Percentiles rank a stretch among this genome's conserved stretches.
Conservation (phyloP, 2,797 vertebrate genomes). For the Naso thynnoides region DNA sequence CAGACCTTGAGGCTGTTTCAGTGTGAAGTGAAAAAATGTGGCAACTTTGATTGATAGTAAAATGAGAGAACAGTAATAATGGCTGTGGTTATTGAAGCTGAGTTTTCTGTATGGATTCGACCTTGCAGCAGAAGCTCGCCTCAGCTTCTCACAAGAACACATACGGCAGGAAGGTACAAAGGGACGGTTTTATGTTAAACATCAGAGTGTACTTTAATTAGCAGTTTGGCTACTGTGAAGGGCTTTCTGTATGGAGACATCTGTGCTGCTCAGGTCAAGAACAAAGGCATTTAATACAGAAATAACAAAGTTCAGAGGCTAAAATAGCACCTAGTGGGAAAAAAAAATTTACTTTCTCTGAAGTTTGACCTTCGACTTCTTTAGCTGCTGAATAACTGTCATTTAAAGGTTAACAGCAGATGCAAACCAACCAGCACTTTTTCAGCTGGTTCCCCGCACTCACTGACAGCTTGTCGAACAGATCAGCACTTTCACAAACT, state of each 20-base stretch:
- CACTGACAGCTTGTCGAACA: constrained; percentile 48
- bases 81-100: not conserved
- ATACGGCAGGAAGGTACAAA: not conserved
- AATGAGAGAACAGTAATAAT: constrained; percentile 1
- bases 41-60: constrained; percentile 10
- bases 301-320: not conserved
- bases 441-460: constrained; percentile 31
- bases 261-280: not conserved
- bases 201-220: constrained; percentile 11
- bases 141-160: constrained; percentile 5
- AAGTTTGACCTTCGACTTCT: constrained; percentile 1
- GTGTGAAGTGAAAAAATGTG: not conserved
- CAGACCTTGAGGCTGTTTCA: not conserved
- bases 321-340: not conserved
- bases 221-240: constrained; percentile 12
- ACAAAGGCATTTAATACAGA: constrained; percentile 3
- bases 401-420: constrained; percentile 9
- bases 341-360: not conserved
- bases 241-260: not conserved
- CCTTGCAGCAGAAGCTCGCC: constrained; percentile 14
- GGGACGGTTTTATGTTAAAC: constrained; percentile 3
- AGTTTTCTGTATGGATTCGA: not conserved
- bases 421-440: constrained; percentile 24
- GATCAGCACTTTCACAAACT: constrained; percentile 56
- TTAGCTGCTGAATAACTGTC: no score